Evolutionary conservation across 2,113 vertebrate genomes (phyloP).

Genomic region (Oryzias javanicus): DNA sequence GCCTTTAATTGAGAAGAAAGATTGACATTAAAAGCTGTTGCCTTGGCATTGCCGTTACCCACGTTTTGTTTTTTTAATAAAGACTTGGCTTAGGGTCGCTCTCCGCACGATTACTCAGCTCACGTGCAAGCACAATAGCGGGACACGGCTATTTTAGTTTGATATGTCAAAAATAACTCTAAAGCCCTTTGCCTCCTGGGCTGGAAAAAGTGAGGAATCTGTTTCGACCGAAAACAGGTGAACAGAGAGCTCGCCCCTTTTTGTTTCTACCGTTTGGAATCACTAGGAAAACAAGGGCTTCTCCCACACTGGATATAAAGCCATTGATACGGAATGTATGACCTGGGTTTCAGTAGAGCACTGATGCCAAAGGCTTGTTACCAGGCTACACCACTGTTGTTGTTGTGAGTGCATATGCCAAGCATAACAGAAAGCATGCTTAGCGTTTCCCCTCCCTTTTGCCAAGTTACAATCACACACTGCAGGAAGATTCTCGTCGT

Average conservation of each 20-base stretch:
- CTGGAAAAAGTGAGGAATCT: slow-evolving; percentile 77
- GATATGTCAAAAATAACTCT: slow-evolving; percentile 66
- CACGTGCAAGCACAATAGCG: slow-evolving; percentile 46
- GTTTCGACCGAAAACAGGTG: slow-evolving; percentile 71
- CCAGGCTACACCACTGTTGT: slow-evolving; percentile 81
- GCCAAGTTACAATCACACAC: slow-evolving; percentile 73
- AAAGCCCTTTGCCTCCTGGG: slow-evolving; percentile 58
- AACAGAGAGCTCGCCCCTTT: slow-evolving; percentile 65
- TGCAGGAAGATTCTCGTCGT: slow-evolving; percentile 70
- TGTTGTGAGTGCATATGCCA: slow-evolving; percentile 76
- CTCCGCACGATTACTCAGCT: slow-evolving; percentile 42
- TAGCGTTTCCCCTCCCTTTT: slow-evolving; percentile 65
- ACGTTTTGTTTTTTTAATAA: slow-evolving; percentile 65
- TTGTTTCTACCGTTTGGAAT: slow-evolving; percentile 50
- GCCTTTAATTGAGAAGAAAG: slow-evolving; percentile 77
- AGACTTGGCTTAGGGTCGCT: slow-evolving; percentile 53
- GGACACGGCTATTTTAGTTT: slow-evolving; percentile 67
- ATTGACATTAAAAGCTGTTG: slow-evolving; percentile 74
- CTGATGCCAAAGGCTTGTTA: slow-evolving; percentile 75
- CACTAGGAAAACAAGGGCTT: slow-evolving; percentile 71
- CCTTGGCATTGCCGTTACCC: slow-evolving; percentile 63
- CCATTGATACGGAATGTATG: slow-evolving; percentile 75
- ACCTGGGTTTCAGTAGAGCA: slow-evolving; percentile 71
- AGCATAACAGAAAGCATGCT: slow-evolving; percentile 69
- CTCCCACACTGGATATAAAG: slow-evolving; percentile 63